Evolutionary conservation across 2,113 vertebrate genomes (phyloP).

Genomic region (Podarcis muralis): DNA sequence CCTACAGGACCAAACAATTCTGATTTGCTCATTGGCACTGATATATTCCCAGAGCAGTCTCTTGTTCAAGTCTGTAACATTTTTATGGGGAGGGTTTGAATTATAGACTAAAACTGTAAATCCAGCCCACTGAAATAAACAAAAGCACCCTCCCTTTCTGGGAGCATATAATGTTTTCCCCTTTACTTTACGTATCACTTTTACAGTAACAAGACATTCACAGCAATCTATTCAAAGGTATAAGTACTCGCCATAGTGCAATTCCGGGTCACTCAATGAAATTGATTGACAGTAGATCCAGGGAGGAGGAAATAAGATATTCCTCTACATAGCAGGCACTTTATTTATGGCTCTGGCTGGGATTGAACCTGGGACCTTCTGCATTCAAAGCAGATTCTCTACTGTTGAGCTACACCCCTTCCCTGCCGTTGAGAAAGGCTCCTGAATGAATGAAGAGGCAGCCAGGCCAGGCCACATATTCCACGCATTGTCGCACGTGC

Average conservation of each 20-base stretch:
- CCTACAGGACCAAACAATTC: not conserved
- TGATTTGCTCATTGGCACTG: not conserved
- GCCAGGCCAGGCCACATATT: no score
- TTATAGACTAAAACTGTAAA: not conserved
- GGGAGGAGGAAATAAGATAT: not conserved
- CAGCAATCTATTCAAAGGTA: not conserved
- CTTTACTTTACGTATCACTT: not conserved
- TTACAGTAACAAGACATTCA: not conserved
- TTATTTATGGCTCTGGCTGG: not conserved
- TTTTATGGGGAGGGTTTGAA: not conserved
- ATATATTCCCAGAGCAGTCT: not conserved
- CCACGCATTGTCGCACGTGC: no score
- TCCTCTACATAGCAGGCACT: not conserved
- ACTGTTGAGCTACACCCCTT: not conserved
- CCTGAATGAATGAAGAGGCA: not conserved
- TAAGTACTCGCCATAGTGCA: not conserved
- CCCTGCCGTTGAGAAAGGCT: not conserved
- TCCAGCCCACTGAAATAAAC: not conserved
- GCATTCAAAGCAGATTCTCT: no score
- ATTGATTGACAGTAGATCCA: not conserved
- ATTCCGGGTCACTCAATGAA: not conserved
- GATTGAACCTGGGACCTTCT: not conserved
- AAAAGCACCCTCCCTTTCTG: not conserved
- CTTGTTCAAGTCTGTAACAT: not conserved
- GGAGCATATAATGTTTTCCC: not conserved